A percentile compares a stretch with the other conserved stretches of the same genome.
phyloP scores from a whole-genome alignment of 2,113 vertebrate genomes.

The Ammodytes marinus region DNA sequence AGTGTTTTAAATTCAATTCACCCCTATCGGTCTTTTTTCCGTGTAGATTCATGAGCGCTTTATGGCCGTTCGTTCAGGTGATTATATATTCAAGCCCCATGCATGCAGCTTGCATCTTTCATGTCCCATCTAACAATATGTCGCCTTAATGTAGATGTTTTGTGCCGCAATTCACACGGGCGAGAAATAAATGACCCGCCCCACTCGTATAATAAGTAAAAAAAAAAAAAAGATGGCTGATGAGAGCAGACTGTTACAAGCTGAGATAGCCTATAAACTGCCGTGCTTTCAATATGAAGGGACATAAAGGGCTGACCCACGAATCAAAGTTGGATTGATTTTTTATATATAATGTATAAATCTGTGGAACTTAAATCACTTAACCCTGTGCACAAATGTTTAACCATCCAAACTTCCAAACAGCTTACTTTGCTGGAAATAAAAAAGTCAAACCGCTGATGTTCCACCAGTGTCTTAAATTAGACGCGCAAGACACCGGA shows the following conservation, averaged over 20 bases:
- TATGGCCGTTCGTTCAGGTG: constrained; percentile 66
- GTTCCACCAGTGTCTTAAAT: background rate
- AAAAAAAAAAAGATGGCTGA: constrained; percentile 53
- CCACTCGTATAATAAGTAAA: constrained; percentile 43
- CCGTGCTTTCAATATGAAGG: constrained; percentile 10
- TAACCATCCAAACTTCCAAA: background rate
- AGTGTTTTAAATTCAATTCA: constrained; percentile 73
- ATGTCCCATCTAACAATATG: constrained; percentile 69
- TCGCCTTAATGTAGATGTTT: constrained; percentile 76
- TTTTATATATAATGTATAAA: background rate
- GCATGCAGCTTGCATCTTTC: constrained; percentile 70
- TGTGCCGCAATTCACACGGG: constrained; percentile 50
- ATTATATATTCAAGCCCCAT: constrained; percentile 70
- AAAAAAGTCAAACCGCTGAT: constrained; percentile 1
- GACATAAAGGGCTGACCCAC: constrained; percentile 30
- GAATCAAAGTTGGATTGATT: background rate
- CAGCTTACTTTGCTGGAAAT: background rate
- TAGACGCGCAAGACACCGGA: background rate
- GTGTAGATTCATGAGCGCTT: constrained; percentile 39
- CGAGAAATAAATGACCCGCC: constrained; percentile 56
- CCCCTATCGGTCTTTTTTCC: constrained; percentile 60
- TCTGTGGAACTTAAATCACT: background rate
- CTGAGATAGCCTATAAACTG: background rate
- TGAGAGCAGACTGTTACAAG: constrained; percentile 21
- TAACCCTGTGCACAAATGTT: background rate